Evolutionary conservation across 1,140 invertebrate genomes (phyloP), one percentile per base, ranked within the genome.

Genomic region (Reticulitermes speratus): DNA sequence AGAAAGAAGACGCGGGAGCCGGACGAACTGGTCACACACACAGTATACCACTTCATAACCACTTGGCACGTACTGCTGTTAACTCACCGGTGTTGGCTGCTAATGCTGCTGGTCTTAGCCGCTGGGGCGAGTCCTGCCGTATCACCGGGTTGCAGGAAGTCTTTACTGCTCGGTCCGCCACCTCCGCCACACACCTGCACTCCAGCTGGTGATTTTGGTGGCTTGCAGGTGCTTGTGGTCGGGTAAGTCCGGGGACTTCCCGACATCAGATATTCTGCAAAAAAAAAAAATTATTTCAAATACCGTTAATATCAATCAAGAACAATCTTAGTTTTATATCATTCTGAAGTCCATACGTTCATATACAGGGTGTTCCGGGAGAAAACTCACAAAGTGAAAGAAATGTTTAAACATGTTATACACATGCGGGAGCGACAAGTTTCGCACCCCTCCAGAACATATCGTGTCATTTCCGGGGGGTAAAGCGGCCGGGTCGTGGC

Each of bases 241-340:
- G 87, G 86, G 84, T 87, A 87, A 19, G 85, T 83, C 44, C 87
- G 75, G 11, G 87, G 87, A 86, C 87, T 87, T n/a, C 87, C 87
- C 32, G 87, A 87, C 87, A 87, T 87, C 48, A 87, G 87, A 83
- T 87, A 87, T 52, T 87, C 87, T 87, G 87, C 0, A 87, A 87
- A 59, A 65, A 65, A 65, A 21, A 65, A 65, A 65, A 23, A 1
- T 3, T 7, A 2, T 8, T 65, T 25, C 7, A 0, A 65, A 7
- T 65, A 65, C 59, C 3, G 25, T 25, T 65, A 23, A 65, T 1
- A 23, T 23, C 1, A 65, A 65, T 65, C 25, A 65, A 19, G 25
- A 48, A 1, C 38, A 38, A 38, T 38, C 38, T 38, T 2, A 38
- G 38, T 5, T 5, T 38, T 38, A 38, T 5, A 38, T 38, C 38